These are phyloP conservation scores for Planococcus citri DNA, from an alignment of 1,140 invertebrate genomes.

Conservation along the genomic window DNA sequence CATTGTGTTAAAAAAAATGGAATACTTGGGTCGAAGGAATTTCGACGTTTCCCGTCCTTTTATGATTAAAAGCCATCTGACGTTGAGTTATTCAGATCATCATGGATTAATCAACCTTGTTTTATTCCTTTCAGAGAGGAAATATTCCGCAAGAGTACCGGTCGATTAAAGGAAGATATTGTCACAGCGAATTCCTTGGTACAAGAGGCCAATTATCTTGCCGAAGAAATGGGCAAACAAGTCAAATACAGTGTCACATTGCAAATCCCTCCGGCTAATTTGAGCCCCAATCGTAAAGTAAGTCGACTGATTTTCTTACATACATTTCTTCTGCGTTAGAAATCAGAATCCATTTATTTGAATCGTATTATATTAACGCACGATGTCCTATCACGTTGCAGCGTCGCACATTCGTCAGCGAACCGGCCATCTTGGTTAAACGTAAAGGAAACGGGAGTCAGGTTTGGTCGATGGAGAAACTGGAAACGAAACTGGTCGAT, in stretches of 20 bases:
- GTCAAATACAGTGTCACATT: conserved; percentile 92
- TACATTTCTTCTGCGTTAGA: too few relatives aligned
- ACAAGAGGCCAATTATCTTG: conserved; percentile 88
- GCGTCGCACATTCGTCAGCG: conserved; percentile 88
- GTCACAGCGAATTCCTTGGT: conserved; percentile 86
- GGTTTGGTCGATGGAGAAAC: conserved; percentile 96
- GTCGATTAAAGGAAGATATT: conserved; percentile 81
- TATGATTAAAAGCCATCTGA: too few relatives aligned
- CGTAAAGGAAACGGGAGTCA: conserved; percentile 64
- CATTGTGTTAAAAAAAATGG: too few relatives aligned
- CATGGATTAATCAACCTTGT: too few relatives aligned
- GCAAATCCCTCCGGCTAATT: conserved; percentile 92
- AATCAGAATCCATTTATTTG: too few relatives aligned
- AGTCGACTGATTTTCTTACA: conserved; percentile 19
- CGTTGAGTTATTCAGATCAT: too few relatives aligned
- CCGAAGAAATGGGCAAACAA: conserved; percentile 82
- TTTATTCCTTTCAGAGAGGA: conserved; percentile 47
- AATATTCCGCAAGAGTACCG: conserved; percentile 76
- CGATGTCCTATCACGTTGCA: conserved; percentile 35
- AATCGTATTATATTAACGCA: too few relatives aligned
- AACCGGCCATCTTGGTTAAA: conserved; percentile 94
- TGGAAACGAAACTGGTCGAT: conserved; percentile 95
- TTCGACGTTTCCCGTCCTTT: too few relatives aligned
- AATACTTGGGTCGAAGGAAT: too few relatives aligned
- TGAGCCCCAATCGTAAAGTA: conserved; percentile 87